Evolutionary conservation across 2,797 vertebrate species (phyloP), one percentile per base, ranked within the genome.

Genomic region (Eleutherodactylus coqui): DNA sequence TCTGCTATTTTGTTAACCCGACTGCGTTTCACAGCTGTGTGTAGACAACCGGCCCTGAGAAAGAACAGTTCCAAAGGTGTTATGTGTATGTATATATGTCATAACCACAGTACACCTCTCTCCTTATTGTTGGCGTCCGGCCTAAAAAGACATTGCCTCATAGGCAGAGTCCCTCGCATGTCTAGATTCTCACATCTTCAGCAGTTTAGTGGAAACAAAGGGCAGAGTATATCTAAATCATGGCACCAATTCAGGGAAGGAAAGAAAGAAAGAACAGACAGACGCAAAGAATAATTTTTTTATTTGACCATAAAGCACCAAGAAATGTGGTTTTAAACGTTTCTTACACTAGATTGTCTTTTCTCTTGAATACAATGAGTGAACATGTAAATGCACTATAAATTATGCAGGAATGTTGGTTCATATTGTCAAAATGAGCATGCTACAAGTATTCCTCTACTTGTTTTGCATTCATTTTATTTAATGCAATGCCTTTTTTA

Each of bases 121-220:
- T 55, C 45, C 0, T 29, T 80, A 84, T 88, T 88, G 27, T 82
- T 93, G 93, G 92, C 92, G 85, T 38, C 0, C 58, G 73, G 92
- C 92, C 92, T 91, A 89, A 86, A 91, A 89, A 80, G 89, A 88
- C 75, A 83, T 88, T 88, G 82, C 85, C 89, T 92, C 89, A 81
- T 86, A 89, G 0, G 19, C 53, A 81, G 88, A 88, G 41, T 89
- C 87, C 87, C 88, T 88, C 85, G 69, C 80, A 90, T 90, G 89
- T 90, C 92, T 92, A 69, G 53, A 84, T 51, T 38, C 75, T 45
- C 64, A 82, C 49, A 82, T 70, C 41, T 38, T 69, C 24, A 82
- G 47, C 45, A 38, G 19, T 34, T 82, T 36, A 53, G 79, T n/a
- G 34, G 67, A 70, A 70, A 82, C 62, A 81, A 82, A 82, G 62